These are phyloP conservation scores for Sarotherodon lohbergeri DNA, from an alignment of 2,113 vertebrate genomes.

Conservation along the genomic window DNA sequence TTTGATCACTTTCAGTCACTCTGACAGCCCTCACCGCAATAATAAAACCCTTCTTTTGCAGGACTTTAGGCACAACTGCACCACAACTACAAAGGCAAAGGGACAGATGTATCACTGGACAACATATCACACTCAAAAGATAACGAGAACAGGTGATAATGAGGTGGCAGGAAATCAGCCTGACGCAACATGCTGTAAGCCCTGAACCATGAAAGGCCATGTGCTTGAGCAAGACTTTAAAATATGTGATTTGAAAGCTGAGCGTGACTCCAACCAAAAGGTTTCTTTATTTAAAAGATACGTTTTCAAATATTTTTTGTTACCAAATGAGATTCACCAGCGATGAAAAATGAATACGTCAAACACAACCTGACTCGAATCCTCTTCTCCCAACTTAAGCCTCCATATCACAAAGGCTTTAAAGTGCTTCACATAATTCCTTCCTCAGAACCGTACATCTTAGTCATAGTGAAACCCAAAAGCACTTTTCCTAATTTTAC, in stretches of 20 bases:
- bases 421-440: neutral
- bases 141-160: slow-evolving; percentile 24
- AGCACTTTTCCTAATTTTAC: slow-evolving; percentile 16
- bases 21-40: slow-evolving; percentile 33
- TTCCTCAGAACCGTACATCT: neutral
- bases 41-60: slow-evolving; percentile 26
- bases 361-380: neutral
- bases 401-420: neutral
- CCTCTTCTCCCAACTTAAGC: neutral
- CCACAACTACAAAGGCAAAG: slow-evolving; percentile 31
- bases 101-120: neutral
- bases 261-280: neutral
- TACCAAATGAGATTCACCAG: neutral
- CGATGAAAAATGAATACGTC: neutral
- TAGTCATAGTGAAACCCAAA: neutral
- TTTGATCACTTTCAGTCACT: slow-evolving; percentile 48
- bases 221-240: neutral
- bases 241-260: neutral
- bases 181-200: slow-evolving; percentile 1
- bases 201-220: neutral
- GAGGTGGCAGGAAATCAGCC: slow-evolving; percentile 33
- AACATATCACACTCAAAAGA: neutral
- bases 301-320: neutral
- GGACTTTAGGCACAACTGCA: neutral
- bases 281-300: neutral